A percentile compares a stretch with the other conserved stretches of the same genome.
Conservation (phyloP, 2,113 vertebrate genomes). For the Psilopogon haemacephalus region DNA sequence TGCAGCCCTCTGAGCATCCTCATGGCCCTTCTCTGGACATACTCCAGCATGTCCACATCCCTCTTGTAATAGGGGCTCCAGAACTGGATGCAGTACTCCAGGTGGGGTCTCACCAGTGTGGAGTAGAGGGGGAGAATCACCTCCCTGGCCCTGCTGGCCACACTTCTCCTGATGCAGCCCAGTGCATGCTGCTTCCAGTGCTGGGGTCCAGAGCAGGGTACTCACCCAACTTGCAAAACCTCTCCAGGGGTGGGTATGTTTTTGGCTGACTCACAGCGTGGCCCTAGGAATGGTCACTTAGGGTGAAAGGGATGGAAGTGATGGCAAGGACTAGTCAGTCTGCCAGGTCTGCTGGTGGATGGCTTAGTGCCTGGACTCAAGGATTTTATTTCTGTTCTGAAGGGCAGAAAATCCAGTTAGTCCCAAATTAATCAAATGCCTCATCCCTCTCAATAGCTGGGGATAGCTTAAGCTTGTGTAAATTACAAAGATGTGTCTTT, state of each 20-base stretch:
- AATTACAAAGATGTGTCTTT: not conserved
- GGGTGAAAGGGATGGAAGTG: not conserved
- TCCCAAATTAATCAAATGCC: not conserved
- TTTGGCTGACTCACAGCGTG: not conserved
- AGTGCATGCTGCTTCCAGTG: not conserved
- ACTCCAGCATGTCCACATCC: no score
- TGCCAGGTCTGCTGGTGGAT: not conserved
- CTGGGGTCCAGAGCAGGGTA: not conserved
- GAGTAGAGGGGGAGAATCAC: no score
- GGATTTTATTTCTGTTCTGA: not conserved
- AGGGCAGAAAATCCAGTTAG: not conserved
- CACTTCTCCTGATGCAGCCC: no score
- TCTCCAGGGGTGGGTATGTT: not conserved
- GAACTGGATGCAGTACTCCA: no score
- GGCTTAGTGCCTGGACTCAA: not conserved
- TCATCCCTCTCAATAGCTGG: not conserved
- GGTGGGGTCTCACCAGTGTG: no score
- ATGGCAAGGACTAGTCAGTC: not conserved
- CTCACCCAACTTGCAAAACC: not conserved
- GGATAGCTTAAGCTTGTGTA: not conserved
- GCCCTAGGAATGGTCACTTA: not conserved
- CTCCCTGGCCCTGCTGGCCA: no score
- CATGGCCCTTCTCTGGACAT: no score
- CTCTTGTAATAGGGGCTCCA: no score
- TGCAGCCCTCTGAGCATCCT: no score